phyloP scores from a whole-genome alignment of 2,888 invertebrate species.

The Temnothorax rugatulus region DNA sequence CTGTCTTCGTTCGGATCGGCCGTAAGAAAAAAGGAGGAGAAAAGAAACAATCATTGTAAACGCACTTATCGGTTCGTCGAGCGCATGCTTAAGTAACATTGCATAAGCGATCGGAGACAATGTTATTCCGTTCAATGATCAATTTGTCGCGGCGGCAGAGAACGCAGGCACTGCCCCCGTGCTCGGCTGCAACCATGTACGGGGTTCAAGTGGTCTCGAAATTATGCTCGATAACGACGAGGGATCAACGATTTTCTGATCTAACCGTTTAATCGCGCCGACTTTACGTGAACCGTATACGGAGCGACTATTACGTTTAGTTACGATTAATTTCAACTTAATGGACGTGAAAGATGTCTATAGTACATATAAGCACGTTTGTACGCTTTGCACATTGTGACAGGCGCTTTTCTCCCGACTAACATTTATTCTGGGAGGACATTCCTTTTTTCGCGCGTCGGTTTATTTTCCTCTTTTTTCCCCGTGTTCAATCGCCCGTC shows the following conservation, averaged over 20 bases:
- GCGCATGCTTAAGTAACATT: slow-evolving; percentile 75
- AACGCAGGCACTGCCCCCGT: slow-evolving; percentile 60
- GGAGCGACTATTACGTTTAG: background rate
- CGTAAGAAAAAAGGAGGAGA: background rate
- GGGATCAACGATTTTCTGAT: slow-evolving; percentile 62
- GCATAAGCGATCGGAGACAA: slow-evolving; percentile 78
- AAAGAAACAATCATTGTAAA: slow-evolving; percentile 26
- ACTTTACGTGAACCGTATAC: slow-evolving; percentile 33
- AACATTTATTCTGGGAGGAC: slow-evolving; percentile 3
- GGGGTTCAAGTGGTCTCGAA: slow-evolving; percentile 61
- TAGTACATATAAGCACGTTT: background rate
- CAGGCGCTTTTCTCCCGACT: slow-evolving; percentile 7
- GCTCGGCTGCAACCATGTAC: slow-evolving; percentile 59
- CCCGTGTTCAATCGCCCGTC: background rate
- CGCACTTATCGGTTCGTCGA: slow-evolving; percentile 80
- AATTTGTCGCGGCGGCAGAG: slow-evolving; percentile 78
- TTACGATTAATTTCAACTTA: slow-evolving; percentile 32
- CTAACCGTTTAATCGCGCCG: slow-evolving; percentile 69
- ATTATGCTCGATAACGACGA: slow-evolving; percentile 68
- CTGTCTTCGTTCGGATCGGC: background rate
- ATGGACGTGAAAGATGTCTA: slow-evolving; percentile 5
- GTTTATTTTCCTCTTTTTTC: background rate
- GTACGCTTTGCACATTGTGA: background rate
- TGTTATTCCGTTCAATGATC: slow-evolving; percentile 81
- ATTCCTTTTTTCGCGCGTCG: slow-evolving; percentile 19